These are phyloP conservation scores for Mobula birostris DNA, from an alignment of 2,113 vertebrate genomes.

Conservation along the genomic window DNA sequence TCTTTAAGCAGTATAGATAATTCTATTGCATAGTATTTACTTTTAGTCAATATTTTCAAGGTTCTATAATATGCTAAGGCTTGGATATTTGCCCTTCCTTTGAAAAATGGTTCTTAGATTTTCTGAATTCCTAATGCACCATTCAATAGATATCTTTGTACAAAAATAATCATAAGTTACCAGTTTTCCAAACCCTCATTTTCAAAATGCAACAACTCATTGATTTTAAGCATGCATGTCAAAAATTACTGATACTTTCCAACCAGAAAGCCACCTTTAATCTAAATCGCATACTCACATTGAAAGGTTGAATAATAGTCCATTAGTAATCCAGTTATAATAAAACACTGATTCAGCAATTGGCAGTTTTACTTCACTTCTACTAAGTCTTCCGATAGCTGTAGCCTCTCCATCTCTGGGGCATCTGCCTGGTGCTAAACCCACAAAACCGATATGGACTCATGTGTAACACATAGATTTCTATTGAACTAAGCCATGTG, in stretches of 20 bases:
- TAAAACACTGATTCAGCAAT: slow-evolving; percentile 38
- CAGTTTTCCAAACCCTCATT: not conserved
- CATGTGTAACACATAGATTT: slow-evolving; percentile 4
- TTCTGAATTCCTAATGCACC: not conserved
- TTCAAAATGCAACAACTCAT: not conserved
- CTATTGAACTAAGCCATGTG: slow-evolving; percentile 27
- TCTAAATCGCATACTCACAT: slow-evolving; percentile 43
- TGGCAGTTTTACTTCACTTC: slow-evolving; percentile 45
- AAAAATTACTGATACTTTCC: not conserved
- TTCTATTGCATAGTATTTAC: not conserved
- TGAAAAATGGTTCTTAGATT: not conserved
- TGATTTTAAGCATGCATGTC: not conserved
- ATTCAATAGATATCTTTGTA: not conserved
- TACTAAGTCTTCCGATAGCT: slow-evolving; percentile 39
- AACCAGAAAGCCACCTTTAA: not conserved
- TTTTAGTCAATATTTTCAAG: not conserved
- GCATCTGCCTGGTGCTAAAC: slow-evolving; percentile 12
- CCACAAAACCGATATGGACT: slow-evolving; percentile 5
- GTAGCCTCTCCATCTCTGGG: slow-evolving; percentile 39
- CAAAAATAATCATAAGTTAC: not conserved
- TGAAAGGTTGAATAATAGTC: slow-evolving; percentile 50
- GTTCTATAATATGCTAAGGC: not conserved
- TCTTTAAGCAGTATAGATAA: not conserved
- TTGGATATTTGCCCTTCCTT: not conserved
- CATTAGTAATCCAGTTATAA: slow-evolving; percentile 43